These are phyloP conservation scores for Periophthalmus modestus DNA, from an alignment of 2,113 vertebrate genomes.

Conservation along the genomic window DNA sequence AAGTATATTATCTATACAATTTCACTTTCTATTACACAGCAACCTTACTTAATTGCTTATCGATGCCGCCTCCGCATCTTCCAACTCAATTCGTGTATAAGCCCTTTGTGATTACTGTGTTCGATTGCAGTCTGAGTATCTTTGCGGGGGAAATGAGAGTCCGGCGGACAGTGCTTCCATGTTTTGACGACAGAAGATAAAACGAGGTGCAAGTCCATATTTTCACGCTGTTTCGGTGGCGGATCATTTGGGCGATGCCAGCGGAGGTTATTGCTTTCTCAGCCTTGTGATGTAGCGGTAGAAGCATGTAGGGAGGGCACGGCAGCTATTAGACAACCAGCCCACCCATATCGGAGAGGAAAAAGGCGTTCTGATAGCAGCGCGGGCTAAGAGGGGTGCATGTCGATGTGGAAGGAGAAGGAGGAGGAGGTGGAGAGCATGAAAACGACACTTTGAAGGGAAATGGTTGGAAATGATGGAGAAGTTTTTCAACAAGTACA, in stretches of 20 bases:
- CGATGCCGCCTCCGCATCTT: background rate
- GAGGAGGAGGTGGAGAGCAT: background rate
- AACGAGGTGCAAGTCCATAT: background rate
- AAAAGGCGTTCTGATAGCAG: conserved; percentile 35
- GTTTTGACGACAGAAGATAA: conserved; percentile 11
- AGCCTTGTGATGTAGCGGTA: conserved; percentile 40
- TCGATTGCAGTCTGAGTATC: background rate
- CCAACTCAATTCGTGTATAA: background rate
- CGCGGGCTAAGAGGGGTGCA: conserved; percentile 40
- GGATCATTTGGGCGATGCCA: conserved; percentile 24
- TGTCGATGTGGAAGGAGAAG: conserved; percentile 24
- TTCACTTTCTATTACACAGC: no score
- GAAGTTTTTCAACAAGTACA: background rate
- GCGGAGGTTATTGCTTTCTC: conserved; percentile 44
- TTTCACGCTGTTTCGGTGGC: background rate
- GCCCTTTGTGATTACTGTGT: background rate
- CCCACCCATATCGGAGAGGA: conserved; percentile 37
- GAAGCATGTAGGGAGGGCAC: conserved; percentile 28
- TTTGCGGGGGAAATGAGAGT: background rate
- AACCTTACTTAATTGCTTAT: no score
- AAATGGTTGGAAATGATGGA: background rate
- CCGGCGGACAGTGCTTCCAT: background rate
- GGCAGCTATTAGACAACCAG: conserved; percentile 33
- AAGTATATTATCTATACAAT: no score
- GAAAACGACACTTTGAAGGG: conserved; percentile 9